A percentile compares a stretch with the other conserved stretches of the same genome.
Conservation (phyloP, 1,140 invertebrate genomes). For the Apis cerana region DNA sequence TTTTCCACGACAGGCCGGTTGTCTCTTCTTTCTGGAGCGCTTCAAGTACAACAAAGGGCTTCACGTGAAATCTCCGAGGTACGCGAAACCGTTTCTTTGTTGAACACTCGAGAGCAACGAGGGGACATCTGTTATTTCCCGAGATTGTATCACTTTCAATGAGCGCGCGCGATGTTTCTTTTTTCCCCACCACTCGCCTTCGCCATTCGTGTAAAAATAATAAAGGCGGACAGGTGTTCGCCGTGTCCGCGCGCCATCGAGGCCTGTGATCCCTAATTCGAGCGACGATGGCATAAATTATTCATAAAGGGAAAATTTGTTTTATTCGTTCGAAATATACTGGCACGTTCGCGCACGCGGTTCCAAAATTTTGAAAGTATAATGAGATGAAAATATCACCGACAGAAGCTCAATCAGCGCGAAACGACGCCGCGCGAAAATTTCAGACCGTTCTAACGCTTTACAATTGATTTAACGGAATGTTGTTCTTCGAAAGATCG, state of each 20-base stretch:
- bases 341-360: not conserved
- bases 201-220: conserved; percentile 26
- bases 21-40: conserved; percentile 47
- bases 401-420: conserved; percentile 30
- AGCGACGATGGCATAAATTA: conserved; percentile 34
- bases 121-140: conserved; percentile 67
- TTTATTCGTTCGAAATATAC: conserved; percentile 43
- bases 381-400: conserved; percentile 47
- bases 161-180: conserved; percentile 47
- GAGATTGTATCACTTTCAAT: conserved; percentile 67
- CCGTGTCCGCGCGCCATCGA: conserved; percentile 5
- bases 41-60: conserved; percentile 64
- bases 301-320: conserved; percentile 45
- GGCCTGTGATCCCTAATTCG: conserved; percentile 41
- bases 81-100: conserved; percentile 62
- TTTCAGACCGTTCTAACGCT: not conserved
- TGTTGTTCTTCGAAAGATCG: conserved; percentile 4
- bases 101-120: conserved; percentile 60
- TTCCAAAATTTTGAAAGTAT: conserved; percentile 42
- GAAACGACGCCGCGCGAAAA: not conserved
- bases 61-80: conserved; percentile 63
- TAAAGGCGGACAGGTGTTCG: conserved; percentile 34
- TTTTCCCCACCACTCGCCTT: not conserved
- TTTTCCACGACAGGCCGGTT: conserved; percentile 35
- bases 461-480: not conserved